Base-by-base conservation (phyloP, 2,113 vertebrate genomes). In the Melanerpes formicivorus region DNA sequence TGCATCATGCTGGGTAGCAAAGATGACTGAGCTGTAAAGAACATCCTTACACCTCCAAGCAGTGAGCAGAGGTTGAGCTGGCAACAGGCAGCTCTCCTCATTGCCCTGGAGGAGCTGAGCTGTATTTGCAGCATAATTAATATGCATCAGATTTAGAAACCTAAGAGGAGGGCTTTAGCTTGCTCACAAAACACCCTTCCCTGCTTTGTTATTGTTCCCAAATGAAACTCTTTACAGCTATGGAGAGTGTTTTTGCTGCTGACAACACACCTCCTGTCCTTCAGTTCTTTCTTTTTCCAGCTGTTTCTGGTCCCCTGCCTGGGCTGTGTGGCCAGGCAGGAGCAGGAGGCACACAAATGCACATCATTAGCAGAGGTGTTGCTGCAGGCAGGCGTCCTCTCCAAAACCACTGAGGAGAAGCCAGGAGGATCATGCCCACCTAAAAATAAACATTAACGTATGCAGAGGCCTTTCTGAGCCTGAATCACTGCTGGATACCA, bases 51-150 rank as follows among this genome's bases (percentile, higher is more conserved):
- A 92, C 94, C 90, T 92, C 86, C 3, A 5, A 90, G 63, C 84
- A 81, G 46, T 75, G 75, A 76, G 82, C 79, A 90, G 89, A 88
- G 74, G 80, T 81, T 93, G 93, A 91, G 91, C 84, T 95, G 88
- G 88, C 94, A 92, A 58, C 69, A 42, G 81, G 75, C 64, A 87
- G 75, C 73, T 87, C 76, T 90, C 93, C 84, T 91, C 50, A 64
- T 73, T 83, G 63, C 80, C 87, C 44, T 3, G 5, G 74, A 91
- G 80, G 85, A 96, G 93, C 75, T 81, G 82, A 91, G 77, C 80
- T 80, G 83, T 40, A 90, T 95, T 90, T 94, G 78, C 91, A 88
- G 81, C 3, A 4, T 93, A 91, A 90, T 95, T 94, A 92, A 84
- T 88, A 91, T 94, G 90, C 86, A 91, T 93, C 86, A 72, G 67